Evolutionary conservation across 2,888 invertebrate species (phyloP), one percentile per base, ranked within the genome.

Genomic region (Chelonus formosanus): DNA sequence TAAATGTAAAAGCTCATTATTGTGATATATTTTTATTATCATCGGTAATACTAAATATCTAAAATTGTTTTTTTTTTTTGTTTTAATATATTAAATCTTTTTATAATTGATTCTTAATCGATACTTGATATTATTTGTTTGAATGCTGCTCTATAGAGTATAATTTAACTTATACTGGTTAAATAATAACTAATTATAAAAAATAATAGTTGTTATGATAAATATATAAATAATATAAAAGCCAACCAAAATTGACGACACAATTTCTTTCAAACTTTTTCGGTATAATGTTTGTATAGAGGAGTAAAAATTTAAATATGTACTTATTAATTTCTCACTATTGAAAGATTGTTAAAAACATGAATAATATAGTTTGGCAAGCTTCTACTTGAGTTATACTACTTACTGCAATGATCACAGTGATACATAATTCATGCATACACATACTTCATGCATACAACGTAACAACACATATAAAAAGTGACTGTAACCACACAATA

Each of bases 371-470:
- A 20, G 20, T 71, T 73, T 65, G 68, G 72, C 76, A 74, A 75
- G 75, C 74, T 68, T 68, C 72, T 73, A 72, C 64, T 67, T 64
- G 63, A 73, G 69, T 20, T 20, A 65, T 67, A 73, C 65, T 72
- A 71, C 63, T 53, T 63, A 67, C 63, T 71, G 70, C 54, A 65
- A 72, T 65, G 70, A 75, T 78, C 76, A 77, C 76, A 76, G 72
- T 71, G 56, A 69, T 71, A 72, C 71, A 65, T 63, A 68, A 67
- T 64, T 73, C 77, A 78, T 78, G 77, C 76, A 76, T 74, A 66
- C 67, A 55, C 2, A 20, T 20, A 20, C 20, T 20, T 20, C 20
- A 20, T 20, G 20, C 20, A 20, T 20, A 65, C 69, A 67, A 72
- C 20, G 55, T 45, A 57, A 43, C 70, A 50, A 70, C 65, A 45